Evolutionary conservation across 35 echinoderm and acorn worm genomes (phyloP).

Genomic region (Stichopus chloronotus): DNA sequence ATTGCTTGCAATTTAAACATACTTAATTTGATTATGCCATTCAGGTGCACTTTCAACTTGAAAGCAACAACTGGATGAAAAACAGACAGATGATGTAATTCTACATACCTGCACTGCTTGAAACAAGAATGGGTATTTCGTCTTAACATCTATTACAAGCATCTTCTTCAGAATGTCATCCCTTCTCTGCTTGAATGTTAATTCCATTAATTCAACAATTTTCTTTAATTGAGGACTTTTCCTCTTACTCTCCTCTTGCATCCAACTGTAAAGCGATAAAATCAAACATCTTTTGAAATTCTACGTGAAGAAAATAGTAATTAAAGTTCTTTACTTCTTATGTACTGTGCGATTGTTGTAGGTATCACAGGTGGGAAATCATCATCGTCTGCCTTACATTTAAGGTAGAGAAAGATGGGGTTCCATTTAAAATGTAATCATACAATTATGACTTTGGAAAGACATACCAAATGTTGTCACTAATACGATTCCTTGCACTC

Average conservation of each 20-base stretch:
- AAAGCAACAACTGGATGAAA: neutral
- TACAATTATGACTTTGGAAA: neutral
- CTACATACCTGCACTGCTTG: conserved; percentile 11
- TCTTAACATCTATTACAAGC: conserved; percentile 23
- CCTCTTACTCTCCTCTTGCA: conserved; percentile 38
- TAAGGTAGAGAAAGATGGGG: neutral
- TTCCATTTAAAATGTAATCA: neutral
- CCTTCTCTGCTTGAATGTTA: conserved; percentile 31
- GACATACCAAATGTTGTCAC: too few relatives aligned
- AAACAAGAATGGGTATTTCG: conserved; percentile 21
- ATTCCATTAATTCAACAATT: neutral
- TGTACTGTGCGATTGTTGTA: neutral
- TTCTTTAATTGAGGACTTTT: conserved; percentile 2
- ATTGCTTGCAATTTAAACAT: too few relatives aligned
- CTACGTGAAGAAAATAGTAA: neutral
- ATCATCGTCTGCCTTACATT: neutral
- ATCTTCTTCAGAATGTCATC: conserved; percentile 6
- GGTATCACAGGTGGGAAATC: neutral
- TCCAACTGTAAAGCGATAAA: conserved; percentile 36
- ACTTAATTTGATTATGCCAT: too few relatives aligned
- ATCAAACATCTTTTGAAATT: neutral
- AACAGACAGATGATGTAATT: neutral
- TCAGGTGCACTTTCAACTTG: neutral
- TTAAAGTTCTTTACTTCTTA: too few relatives aligned
- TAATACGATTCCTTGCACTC: too few relatives aligned